Percentiles rank a stretch among this genome's conserved stretches.
phyloP scores from a whole-genome alignment of 2,888 invertebrate species.

The Apodemia mormo region DNA sequence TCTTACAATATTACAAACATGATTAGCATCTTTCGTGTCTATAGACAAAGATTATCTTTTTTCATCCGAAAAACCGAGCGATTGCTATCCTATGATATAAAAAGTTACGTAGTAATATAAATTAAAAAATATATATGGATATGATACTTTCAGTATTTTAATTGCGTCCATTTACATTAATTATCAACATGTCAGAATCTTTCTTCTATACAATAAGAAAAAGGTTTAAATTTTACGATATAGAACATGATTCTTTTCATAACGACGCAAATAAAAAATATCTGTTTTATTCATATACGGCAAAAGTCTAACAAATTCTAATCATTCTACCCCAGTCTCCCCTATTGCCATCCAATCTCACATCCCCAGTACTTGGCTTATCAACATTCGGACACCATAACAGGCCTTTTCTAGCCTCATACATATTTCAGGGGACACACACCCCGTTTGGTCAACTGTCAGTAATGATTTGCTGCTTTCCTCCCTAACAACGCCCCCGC shows the following conservation, averaged over 20 bases:
- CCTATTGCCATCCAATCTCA: conserved; percentile 68
- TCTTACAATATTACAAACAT: too few species aligned
- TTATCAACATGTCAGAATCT: too few species aligned
- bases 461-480: conserved; percentile 80
- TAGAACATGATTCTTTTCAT: background rate
- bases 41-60: too few species aligned
- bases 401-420: conserved; percentile 76
- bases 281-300: conserved; percentile 24
- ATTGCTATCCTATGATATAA: too few species aligned
- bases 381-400: conserved; percentile 82
- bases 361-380: conserved; percentile 75
- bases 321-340: conserved; percentile 57
- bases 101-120: too few species aligned
- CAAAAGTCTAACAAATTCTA: conserved; percentile 57
- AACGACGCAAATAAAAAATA: conserved; percentile 18
- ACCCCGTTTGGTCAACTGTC: conserved; percentile 81
- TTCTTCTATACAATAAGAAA: background rate
- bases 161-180: too few species aligned
- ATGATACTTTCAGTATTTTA: too few species aligned
- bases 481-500: conserved; percentile 72
- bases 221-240: background rate
- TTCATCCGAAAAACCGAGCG: too few species aligned
- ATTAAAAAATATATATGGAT: too few species aligned
- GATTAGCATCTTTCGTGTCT: too few species aligned
- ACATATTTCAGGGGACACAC: conserved; percentile 78